Conservation (phyloP, 2,797 vertebrate species). For the Yasuhikotakia modesta region DNA sequence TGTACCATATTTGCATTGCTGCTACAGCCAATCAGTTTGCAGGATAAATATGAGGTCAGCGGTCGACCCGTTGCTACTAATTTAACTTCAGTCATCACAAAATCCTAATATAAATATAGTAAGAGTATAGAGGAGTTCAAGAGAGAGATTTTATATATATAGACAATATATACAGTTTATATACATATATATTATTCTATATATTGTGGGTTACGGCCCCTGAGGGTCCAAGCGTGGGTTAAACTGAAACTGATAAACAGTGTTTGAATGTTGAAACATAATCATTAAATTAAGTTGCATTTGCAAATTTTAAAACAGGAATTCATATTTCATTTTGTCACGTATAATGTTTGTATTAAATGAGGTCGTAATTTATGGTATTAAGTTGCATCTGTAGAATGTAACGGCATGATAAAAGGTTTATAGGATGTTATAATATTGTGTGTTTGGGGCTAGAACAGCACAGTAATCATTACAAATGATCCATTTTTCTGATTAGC, state of each 20-base stretch:
- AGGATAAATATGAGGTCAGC: conserved; percentile 4
- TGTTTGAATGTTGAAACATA: neutral
- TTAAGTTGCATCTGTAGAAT: neutral
- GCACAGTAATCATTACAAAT: conserved; percentile 1
- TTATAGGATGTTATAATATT: neutral
- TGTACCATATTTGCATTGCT: conserved; percentile 13
- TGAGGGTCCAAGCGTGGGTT: no score
- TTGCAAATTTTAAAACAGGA: neutral
- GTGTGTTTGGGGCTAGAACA: neutral
- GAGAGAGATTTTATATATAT: conserved; percentile 57
- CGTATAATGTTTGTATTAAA: no score
- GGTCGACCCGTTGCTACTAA: no score
- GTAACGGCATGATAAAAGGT: neutral
- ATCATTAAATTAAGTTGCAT: neutral
- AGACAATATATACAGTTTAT: conserved; percentile 11
- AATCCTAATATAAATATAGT: conserved; percentile 55
- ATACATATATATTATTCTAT: no score
- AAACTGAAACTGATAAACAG: no score
- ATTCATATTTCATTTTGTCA: neutral
- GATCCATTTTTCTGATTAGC: conserved; percentile 16
- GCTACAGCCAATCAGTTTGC: neutral
- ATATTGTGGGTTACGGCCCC: no score
- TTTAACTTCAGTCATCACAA: conserved; percentile 30
- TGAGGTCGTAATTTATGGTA: neutral
- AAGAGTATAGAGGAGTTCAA: conserved; percentile 63